Evolutionary conservation across 2,113 vertebrate species (phyloP).

Genomic region (Phaethon lepturus): DNA sequence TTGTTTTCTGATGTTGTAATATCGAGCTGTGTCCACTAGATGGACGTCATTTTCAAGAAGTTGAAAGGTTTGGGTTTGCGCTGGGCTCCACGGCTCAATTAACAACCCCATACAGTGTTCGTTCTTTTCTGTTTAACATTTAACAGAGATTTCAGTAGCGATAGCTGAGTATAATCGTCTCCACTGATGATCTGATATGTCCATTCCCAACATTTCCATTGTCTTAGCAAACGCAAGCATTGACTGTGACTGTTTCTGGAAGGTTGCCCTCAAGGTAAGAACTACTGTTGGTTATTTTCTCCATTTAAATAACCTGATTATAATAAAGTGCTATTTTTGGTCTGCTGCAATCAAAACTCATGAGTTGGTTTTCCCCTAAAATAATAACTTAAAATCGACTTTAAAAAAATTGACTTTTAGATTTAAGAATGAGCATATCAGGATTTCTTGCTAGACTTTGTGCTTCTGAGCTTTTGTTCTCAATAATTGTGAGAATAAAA

Average conservation of each 20-base stretch:
- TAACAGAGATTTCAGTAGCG: background rate
- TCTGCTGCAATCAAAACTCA: background rate
- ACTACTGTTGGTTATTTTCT: background rate
- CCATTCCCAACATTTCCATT: background rate
- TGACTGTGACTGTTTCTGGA: background rate
- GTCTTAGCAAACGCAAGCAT: background rate
- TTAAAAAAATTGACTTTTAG: background rate
- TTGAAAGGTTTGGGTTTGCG: background rate
- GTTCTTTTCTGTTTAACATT: background rate
- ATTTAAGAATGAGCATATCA: background rate
- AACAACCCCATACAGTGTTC: fast-evolving
- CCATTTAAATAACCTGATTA: background rate
- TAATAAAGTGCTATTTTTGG: background rate
- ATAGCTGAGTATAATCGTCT: background rate
- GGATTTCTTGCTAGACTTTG: background rate
- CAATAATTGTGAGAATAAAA: background rate
- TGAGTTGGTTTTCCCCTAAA: background rate
- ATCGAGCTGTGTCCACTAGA: conserved; percentile 43
- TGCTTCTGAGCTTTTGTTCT: background rate
- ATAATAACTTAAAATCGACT: background rate
- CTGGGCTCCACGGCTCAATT: background rate
- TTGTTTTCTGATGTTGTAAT: conserved; percentile 2
- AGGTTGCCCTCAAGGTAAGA: background rate
- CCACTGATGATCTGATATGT: background rate
- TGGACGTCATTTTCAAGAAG: conserved; percentile 40